Evolutionary conservation across 1,140 invertebrate genomes (phyloP).

Genomic region (Coboldia fuscipes): DNA sequence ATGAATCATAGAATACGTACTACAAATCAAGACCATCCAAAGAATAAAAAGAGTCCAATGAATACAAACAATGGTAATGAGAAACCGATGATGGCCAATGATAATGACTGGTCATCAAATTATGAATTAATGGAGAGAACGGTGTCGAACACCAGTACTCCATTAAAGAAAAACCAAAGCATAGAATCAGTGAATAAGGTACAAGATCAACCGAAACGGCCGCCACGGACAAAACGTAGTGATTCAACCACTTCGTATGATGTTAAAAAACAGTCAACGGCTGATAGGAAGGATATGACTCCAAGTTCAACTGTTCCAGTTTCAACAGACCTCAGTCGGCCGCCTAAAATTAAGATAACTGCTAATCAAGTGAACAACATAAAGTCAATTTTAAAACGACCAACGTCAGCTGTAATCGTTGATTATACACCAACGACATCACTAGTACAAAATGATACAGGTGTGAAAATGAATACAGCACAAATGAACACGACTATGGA

Average conservation of each 20-base stretch:
- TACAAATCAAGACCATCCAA: too few species aligned
- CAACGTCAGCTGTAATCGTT: constrained; percentile 11
- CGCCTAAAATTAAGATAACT: constrained; percentile 3
- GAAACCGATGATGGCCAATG: background rate
- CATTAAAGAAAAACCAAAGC: background rate
- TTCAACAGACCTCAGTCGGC: background rate
- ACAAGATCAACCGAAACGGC: constrained; percentile 13
- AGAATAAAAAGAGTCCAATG: too few species aligned
- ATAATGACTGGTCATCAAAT: background rate
- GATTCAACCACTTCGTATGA: constrained; percentile 5
- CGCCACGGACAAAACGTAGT: constrained; percentile 15
- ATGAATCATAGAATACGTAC: too few species aligned
- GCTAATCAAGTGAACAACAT: constrained; percentile 14
- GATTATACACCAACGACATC: background rate
- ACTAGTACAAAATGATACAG: background rate
- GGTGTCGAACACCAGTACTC: too few species aligned
- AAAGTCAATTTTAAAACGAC: constrained; percentile 50
- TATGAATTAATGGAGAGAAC: too few species aligned
- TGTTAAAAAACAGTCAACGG: background rate
- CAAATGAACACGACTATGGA: too few species aligned
- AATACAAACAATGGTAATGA: background rate
- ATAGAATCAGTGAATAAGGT: background rate
- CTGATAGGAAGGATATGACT: background rate
- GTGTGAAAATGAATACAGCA: too few species aligned
- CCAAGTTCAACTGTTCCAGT: background rate